Percentiles rank a stretch among this genome's conserved stretches.
These are phyloP conservation scores for Osmerus eperlanus DNA, from an alignment of 2,113 vertebrate species.

Conservation along the genomic window DNA sequence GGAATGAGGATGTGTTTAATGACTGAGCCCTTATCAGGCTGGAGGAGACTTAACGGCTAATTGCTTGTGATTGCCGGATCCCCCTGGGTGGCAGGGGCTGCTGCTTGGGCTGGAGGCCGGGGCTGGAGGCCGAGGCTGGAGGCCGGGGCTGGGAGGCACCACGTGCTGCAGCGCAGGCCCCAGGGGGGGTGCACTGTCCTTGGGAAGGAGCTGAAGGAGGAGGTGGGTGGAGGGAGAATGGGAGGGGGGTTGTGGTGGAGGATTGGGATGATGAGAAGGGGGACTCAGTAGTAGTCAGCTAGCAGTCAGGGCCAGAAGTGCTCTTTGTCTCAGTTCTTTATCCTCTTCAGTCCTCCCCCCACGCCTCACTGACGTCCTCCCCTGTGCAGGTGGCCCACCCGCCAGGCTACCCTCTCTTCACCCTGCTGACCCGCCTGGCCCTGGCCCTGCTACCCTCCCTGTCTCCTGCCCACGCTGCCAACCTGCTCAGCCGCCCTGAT, in stretches of 20 bases:
- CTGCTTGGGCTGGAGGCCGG: too few relatives aligned
- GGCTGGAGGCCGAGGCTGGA: too few relatives aligned
- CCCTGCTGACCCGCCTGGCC: slow-evolving; percentile 77
- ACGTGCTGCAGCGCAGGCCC: slow-evolving; percentile 51
- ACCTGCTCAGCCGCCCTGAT: slow-evolving; percentile 82
- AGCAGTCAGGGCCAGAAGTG: slow-evolving; percentile 20
- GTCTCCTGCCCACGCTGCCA: slow-evolving; percentile 83
- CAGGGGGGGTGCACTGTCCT: slow-evolving; percentile 62
- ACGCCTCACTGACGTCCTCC: background rate
- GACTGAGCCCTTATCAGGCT: slow-evolving; percentile 75
- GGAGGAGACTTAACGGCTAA: slow-evolving; percentile 75
- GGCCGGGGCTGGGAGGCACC: slow-evolving; percentile 10
- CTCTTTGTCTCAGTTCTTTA: background rate
- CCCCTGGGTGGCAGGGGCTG: too few relatives aligned
- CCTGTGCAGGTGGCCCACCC: slow-evolving; percentile 88
- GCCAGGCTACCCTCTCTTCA: slow-evolving; percentile 95
- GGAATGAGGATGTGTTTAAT: slow-evolving; percentile 75
- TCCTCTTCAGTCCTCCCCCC: background rate
- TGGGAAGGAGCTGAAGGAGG: slow-evolving; percentile 63
- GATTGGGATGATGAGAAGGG: background rate
- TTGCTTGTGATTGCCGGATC: slow-evolving; percentile 63
- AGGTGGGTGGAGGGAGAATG: slow-evolving; percentile 33
- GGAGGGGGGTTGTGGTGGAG: background rate
- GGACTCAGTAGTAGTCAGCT: slow-evolving; percentile 31
- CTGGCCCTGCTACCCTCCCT: slow-evolving; percentile 73